These are phyloP conservation scores for Caenorhabditis virilis DNA, from an alignment of 2,888 invertebrate species.

Conservation along the genomic window DNA sequence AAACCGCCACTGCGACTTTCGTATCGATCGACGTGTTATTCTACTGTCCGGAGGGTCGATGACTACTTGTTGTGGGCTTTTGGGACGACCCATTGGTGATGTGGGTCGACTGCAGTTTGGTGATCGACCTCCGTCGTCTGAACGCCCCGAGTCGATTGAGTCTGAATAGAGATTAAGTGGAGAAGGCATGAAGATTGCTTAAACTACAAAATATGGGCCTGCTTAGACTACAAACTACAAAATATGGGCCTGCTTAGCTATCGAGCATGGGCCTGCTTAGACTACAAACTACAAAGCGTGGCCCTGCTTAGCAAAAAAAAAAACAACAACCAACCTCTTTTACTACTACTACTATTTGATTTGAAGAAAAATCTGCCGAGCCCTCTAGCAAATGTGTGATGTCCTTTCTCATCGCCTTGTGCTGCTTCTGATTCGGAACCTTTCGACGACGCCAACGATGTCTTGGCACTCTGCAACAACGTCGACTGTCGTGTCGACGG, in stretches of 20 bases:
- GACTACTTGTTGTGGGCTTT: constrained; percentile 19
- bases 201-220: no score
- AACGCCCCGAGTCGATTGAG: constrained; percentile 30
- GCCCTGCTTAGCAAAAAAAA: no score
- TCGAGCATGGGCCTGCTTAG: no score
- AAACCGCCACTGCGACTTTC: constrained; percentile 48
- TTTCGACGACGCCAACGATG: constrained; percentile 25
- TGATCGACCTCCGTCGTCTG: constrained; percentile 24
- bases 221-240: no score
- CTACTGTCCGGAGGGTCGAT: constrained; percentile 22
- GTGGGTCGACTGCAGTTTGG: constrained; percentile 21
- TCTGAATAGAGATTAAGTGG: constrained; percentile 3
- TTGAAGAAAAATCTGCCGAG: constrained; percentile 27
- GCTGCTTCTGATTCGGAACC: not conserved
- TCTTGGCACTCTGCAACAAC: constrained; percentile 10
- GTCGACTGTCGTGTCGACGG: constrained; percentile 8
- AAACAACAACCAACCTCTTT: constrained; percentile 13
- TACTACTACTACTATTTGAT: constrained; percentile 24
- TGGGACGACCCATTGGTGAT: constrained; percentile 21
- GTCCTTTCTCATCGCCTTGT: constrained; percentile 12
- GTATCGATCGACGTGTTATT: constrained; percentile 48
- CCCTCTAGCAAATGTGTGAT: constrained; percentile 6
- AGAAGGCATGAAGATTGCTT: not conserved
- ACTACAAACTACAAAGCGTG: no score
- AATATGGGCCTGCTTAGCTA: no score